Evolutionary conservation across 2,113 vertebrate genomes (phyloP).

Genomic region (Rhinopithecus roxellana): DNA sequence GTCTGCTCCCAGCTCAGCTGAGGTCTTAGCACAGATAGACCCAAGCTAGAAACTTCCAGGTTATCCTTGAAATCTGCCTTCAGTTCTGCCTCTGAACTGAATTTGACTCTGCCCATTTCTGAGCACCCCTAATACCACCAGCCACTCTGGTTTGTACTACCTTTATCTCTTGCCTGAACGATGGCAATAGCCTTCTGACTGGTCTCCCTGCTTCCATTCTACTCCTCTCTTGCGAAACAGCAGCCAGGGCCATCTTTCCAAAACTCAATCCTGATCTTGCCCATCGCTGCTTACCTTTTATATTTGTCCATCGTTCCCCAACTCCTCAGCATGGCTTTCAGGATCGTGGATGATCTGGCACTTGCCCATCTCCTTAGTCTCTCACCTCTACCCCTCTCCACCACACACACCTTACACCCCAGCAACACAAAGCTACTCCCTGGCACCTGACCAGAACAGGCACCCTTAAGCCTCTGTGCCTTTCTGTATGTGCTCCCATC

Average conservation of each 20-base stretch:
- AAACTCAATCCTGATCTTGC: background rate
- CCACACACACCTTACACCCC: background rate
- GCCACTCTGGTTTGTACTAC: background rate
- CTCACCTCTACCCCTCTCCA: background rate
- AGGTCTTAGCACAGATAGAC: conserved; percentile 22
- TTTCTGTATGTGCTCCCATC: background rate
- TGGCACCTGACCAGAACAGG: background rate
- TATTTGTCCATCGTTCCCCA: background rate
- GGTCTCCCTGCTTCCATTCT: background rate
- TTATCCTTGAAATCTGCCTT: conserved; percentile 24
- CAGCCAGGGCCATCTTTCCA: background rate
- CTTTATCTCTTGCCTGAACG: background rate
- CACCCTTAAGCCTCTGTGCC: background rate
- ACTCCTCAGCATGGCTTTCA: background rate
- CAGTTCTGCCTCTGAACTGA: background rate
- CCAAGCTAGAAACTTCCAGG: background rate
- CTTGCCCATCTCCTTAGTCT: background rate
- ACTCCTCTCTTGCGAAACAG: background rate
- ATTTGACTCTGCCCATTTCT: background rate
- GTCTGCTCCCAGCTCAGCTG: conserved; percentile 15
- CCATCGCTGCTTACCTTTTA: background rate
- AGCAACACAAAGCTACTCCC: background rate
- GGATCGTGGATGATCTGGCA: background rate
- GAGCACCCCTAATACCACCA: background rate
- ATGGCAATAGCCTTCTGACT: background rate